Evolutionary conservation across 2,888 invertebrate species (phyloP), one percentile per base, ranked within the genome.

Genomic region (Omphaloscelis lunosa): DNA sequence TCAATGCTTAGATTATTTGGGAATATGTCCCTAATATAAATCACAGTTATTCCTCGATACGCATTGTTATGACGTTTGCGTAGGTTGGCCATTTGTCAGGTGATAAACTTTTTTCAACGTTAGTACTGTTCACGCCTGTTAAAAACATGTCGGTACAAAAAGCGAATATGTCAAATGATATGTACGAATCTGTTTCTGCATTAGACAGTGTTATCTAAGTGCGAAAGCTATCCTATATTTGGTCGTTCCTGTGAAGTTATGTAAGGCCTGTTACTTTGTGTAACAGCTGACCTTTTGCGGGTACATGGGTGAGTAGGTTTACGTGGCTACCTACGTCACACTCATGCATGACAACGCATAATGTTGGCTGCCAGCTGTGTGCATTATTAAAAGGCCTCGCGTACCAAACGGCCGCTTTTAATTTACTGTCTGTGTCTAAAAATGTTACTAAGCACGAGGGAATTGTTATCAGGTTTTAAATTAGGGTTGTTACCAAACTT

Each of bases 321-420:
- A 80, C 76, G 75, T 80, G 61, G 73, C 75, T 80, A 84, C 80
- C 79, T 82, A 80, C 83, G 79, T 87, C 86, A 88, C 84, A 80
- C 79, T 88, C 87, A 91, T 92, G 93, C 93, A 94, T 93, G 93
- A 92, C 93, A 91, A 91, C 94, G 93, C 94, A 93, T 94, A 91
- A 89, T 89, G 85, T 79, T 83, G 80, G 88, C 85, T 88, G 86
- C 86, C 89, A 79, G 83, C 79, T 71, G 83, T 87, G 72, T 95
- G 93, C 93, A 95, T 95, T 95, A 94, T 94, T 94, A 93, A 95
- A 89, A 84, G 86, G 85, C 90, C 88, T 86, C 85, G 89, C 88
- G 89, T 82, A 90, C 90, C 86, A 91, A 92, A 88, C 87, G 78
- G 84, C 79, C 82, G 89, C 92, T 91, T 92, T 93, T 92, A 92